Base-by-base conservation (phyloP, 1,140 invertebrate genomes). In the Antheraea pernyi region DNA sequence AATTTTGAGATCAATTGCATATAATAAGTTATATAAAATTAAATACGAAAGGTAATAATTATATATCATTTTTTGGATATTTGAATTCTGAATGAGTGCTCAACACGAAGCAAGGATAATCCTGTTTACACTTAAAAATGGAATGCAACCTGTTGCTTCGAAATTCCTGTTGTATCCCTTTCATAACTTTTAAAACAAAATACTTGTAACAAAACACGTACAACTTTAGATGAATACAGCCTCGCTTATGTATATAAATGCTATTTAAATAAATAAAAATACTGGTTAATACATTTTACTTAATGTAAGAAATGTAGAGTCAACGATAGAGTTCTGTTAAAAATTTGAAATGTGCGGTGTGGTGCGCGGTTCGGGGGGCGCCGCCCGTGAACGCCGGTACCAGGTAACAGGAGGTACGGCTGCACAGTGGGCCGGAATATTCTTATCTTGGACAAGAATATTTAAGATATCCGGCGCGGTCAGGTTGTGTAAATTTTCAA, bases 331-430 rank as follows among this genome's bases (percentile, higher is more conserved):
- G 46, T 53, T 53, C 46, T 53, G 46, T 53, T 84, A 76, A 81
- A 85, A 84, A 81, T 82, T 81, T 81, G 72, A 86, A 83, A 80
- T 74, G 76, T 73, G 77, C 66, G 71, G 75, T 71, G 80, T 60
- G 69, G 75, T 71, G 79, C 65, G 78, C 71, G 76, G 78, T 60
- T 78, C 64, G 77, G 75, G 74, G 76, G 72, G 73, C 59, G 68
- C 67, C 70, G 75, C 74, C 74, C 76, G 84, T 79, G 77, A 68
- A 73, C 78, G 76, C 73, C 82, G 73, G 89, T 91, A 82, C 89
- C 89, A 91, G 89, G 89, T 91, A 90, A 90, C 82, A 89, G 88
- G 88, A 89, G 88, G 89, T 89, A 90, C 87, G 86, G 81, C 68
- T 69, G 72, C 81, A 85, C 78, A 80, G 73, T 85, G 83, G 37